Conservation (phyloP, 2,797 vertebrate species). For the Lates japonicus region DNA sequence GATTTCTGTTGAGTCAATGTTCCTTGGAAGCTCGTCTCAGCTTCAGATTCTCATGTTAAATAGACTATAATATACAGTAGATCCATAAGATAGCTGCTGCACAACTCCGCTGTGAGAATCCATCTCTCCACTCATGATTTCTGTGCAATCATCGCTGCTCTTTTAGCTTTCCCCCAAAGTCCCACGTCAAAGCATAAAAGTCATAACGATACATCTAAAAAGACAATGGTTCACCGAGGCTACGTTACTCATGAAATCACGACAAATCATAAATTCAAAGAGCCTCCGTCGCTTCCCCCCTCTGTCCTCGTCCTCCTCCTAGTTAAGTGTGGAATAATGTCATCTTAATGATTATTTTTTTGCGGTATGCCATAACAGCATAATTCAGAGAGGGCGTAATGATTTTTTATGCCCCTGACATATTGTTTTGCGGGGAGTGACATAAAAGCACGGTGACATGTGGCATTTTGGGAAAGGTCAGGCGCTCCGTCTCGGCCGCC, state of each 20-base stretch:
- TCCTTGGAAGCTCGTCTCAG: conserved; percentile 32
- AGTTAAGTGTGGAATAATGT: conserved; percentile 90
- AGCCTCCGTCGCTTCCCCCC: not conserved
- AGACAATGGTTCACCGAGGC: conserved; percentile 54
- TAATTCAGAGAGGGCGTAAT: conserved; percentile 92
- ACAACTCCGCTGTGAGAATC: conserved; percentile 44
- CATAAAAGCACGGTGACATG: conserved; percentile 99
- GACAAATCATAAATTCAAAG: conserved; percentile 81
- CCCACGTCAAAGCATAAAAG: conserved; percentile 69
- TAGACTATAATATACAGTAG: conserved; percentile 44
- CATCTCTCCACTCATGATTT: conserved; percentile 53
- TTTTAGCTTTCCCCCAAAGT: conserved; percentile 66
- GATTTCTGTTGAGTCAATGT: conserved; percentile 65
- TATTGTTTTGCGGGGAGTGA: conserved; percentile 97
- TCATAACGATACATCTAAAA: conserved; percentile 72
- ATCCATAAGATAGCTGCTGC: conserved; percentile 38
- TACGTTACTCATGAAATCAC: conserved; percentile 67
- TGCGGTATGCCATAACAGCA: conserved; percentile 87
- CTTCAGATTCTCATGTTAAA: conserved; percentile 55
- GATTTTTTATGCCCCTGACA: conserved; percentile 99
- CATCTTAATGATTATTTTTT: conserved; percentile 94
- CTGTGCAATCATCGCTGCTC: conserved; percentile 55
- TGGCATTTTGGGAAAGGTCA: conserved; percentile 99
- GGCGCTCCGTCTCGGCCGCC: conserved; percentile 89
- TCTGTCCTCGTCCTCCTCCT: conserved; percentile 59